phyloP scores from a whole-genome alignment of 2,797 vertebrate genomes.

The Myoxocephalus aenaeus region DNA sequence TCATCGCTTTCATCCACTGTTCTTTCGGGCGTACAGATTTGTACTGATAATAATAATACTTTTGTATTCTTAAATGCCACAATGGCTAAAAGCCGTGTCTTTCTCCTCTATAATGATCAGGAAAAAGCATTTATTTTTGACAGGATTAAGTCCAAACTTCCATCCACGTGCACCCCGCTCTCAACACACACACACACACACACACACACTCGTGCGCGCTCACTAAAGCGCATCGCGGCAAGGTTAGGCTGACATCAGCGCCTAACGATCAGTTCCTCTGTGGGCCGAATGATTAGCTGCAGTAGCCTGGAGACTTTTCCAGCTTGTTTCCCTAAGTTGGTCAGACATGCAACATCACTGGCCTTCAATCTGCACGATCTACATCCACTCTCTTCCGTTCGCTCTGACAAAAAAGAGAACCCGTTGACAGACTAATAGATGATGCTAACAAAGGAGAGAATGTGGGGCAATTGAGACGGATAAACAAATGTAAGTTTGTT shows the following conservation, averaged over 20 bases:
- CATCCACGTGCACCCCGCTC: not conserved
- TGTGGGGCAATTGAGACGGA: slow-evolving; percentile 17
- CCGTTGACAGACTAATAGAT: slow-evolving; percentile 29
- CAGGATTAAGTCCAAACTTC: slow-evolving; percentile 29
- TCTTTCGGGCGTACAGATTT: not conserved
- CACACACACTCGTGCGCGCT: slow-evolving; percentile 19
- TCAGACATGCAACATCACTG: slow-evolving; percentile 77
- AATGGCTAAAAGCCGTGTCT: not conserved
- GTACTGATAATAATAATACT: not conserved
- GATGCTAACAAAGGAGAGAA: slow-evolving; percentile 25
- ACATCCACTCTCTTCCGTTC: slow-evolving; percentile 35
- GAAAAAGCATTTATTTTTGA: slow-evolving; percentile 26
- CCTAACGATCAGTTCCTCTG: slow-evolving; percentile 82
- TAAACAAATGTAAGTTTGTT: not conserved
- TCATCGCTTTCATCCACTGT: not conserved
- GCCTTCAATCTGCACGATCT: slow-evolving; percentile 64
- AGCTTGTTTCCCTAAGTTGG: slow-evolving; percentile 82
- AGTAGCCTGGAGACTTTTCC: slow-evolving; percentile 82
- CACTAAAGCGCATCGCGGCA: slow-evolving; percentile 58
- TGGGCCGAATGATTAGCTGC: slow-evolving; percentile 81
- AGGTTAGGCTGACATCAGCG: slow-evolving; percentile 81
- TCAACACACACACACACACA: slow-evolving; percentile 3
- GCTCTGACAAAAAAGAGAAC: slow-evolving; percentile 21
- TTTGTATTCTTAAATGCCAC: slow-evolving; percentile 1
- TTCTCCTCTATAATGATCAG: slow-evolving; percentile 29